Percentiles rank a stretch among this genome's conserved stretches.
Conservation (phyloP, 2,113 vertebrate species). For the Peromyscus polionotus region DNA sequence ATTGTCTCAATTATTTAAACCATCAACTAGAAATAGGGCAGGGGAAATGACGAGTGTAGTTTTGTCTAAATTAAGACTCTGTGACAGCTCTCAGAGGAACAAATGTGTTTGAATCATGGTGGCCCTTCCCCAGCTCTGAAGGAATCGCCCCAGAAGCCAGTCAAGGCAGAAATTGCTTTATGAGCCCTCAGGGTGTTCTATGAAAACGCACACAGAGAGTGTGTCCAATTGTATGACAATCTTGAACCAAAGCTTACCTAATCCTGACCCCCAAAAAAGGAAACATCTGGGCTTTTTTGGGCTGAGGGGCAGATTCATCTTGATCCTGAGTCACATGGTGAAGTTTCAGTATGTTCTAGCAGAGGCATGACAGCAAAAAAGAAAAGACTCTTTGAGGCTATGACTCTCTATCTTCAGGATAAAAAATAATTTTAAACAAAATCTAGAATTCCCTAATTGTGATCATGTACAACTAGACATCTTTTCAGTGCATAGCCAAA, state of each 20-base stretch:
- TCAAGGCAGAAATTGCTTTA: background rate
- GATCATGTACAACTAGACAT: background rate
- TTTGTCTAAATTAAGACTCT: constrained; percentile 28
- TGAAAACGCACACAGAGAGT: background rate
- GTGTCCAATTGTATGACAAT: background rate
- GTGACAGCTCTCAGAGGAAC: background rate
- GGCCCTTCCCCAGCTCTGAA: background rate
- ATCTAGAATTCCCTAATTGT: constrained; percentile 7
- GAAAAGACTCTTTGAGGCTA: background rate
- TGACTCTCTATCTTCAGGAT: background rate
- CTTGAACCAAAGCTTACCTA: background rate
- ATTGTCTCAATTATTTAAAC: constrained; percentile 38
- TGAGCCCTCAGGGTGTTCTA: background rate
- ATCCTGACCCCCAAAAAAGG: background rate
- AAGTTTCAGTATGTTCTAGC: background rate
- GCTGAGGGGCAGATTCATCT: background rate
- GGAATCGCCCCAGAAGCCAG: background rate
- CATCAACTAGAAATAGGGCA: constrained; percentile 36
- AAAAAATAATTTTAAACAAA: constrained; percentile 38
- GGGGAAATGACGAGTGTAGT: background rate
- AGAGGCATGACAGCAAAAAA: background rate
- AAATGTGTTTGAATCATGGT: background rate
- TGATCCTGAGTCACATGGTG: background rate
- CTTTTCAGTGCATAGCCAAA: background rate
- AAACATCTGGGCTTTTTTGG: background rate